These are phyloP conservation scores for Sterrhoptilus dennistouni DNA, from an alignment of 2,113 vertebrate genomes.

Conservation along the genomic window DNA sequence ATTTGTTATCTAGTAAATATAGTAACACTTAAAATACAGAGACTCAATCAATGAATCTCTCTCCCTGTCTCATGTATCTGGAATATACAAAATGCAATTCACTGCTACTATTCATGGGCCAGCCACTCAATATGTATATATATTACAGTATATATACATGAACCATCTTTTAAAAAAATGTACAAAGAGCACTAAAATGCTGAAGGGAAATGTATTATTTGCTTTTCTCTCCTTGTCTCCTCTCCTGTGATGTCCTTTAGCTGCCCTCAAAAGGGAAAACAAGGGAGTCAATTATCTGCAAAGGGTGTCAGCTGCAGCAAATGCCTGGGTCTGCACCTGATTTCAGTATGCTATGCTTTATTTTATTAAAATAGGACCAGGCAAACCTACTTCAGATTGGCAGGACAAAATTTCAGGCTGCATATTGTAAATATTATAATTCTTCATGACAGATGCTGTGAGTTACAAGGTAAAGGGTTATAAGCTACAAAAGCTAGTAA, in stretches of 20 bases:
- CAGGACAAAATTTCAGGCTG: background rate
- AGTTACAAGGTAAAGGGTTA: background rate
- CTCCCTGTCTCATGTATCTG: background rate
- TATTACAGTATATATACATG: background rate
- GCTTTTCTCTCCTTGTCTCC: background rate
- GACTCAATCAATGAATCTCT: constrained; percentile 40
- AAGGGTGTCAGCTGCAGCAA: background rate
- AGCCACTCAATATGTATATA: background rate
- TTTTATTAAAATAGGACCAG: background rate
- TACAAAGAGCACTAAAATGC: background rate
- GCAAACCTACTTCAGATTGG: background rate
- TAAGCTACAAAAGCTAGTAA: background rate
- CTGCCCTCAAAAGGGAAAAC: background rate
- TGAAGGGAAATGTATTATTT: background rate
- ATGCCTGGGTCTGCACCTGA: background rate
- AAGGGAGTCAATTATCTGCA: background rate
- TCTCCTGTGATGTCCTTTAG: background rate
- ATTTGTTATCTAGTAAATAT: constrained; percentile 63
- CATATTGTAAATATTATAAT: background rate
- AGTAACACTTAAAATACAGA: constrained; percentile 68
- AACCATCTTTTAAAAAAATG: background rate
- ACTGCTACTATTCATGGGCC: background rate
- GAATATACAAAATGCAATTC: background rate
- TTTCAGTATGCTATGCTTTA: background rate
- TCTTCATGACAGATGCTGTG: rapidly evolving